These are phyloP conservation scores for Andrena flavipes DNA, from an alignment of 2,888 invertebrate genomes.

Conservation along the genomic window DNA sequence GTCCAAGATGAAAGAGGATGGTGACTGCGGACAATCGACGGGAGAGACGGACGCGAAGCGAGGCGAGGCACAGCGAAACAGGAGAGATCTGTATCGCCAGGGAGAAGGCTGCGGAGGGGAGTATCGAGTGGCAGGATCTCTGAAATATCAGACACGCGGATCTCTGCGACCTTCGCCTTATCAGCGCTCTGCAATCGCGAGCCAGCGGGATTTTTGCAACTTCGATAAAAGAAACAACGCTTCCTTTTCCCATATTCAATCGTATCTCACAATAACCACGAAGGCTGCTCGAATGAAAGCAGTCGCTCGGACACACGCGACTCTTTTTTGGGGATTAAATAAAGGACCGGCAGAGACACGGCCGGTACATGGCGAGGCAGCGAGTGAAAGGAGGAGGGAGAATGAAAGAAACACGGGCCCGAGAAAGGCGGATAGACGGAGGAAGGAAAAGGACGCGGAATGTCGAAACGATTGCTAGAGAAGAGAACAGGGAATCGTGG, in stretches of 20 bases:
- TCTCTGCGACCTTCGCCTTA: background rate
- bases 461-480: background rate
- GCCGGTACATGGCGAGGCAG: background rate
- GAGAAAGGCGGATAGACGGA: no score
- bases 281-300: background rate
- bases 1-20: background rate
- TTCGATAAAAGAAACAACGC: background rate
- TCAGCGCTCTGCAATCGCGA: background rate
- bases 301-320: background rate
- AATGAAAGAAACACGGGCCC: background rate
- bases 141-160: background rate
- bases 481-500: conserved; percentile 1
- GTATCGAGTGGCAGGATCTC: background rate
- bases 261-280: background rate
- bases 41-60: background rate
- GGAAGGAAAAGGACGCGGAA: background rate
- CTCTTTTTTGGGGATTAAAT: background rate
- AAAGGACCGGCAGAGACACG: background rate
- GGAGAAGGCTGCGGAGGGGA: background rate
- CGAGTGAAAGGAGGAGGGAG: background rate
- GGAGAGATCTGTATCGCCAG: conserved; percentile 10
- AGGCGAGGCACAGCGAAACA: background rate
- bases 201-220: no score
- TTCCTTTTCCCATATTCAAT: background rate
- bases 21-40: background rate